Evolutionary conservation across 2,888 invertebrate species (phyloP), one percentile per base, ranked within the genome.

Genomic region (Mongoloraphidia duomilia): DNA sequence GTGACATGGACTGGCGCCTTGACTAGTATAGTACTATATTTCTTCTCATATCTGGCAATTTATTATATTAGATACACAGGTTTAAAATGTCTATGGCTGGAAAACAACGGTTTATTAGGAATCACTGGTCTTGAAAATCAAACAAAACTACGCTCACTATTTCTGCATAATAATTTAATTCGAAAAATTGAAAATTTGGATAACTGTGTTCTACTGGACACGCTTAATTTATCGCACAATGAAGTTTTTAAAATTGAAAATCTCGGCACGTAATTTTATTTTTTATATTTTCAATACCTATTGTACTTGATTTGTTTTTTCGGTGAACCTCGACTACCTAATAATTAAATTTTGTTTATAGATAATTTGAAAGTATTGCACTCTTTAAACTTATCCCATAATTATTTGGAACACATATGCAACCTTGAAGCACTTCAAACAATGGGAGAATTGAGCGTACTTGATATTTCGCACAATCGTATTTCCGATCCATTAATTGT

Each of bases 391-490:
- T 73, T 95, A 49, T 79, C 86, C 1, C 83, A 93, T 61, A 96
- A 96, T 67, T 84, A 83, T 65, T 68, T 96, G 61, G 76, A 73
- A 57, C 74, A 73, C 26, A 60, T 79, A 10, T 74, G 76, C 0
- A 77, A 82, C 53, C 68, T 88, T 40, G 69, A 70, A 53, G 74
- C 76, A 56, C 61, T 77, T 38, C 61, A 63, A 42, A 50, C 60
- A 26, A 60, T 72, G 35, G 58, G 66, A 3, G 72, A 73, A 46
- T 52, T 96, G 1, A 84, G 89, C 0, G 84, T 91, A 2, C 61
- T 96, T 54, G 95, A 96, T 66, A 63, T 96, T 40, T 84, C 93
- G 0, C 81, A 93, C 66, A 96, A 96, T 68, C 79, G 82, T 45
- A 73, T 96, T 40, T 84, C 89, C 46, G 88, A 91, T 61, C 81